These are phyloP conservation scores for Muscicapa striata DNA, from an alignment of 2,797 vertebrate genomes.

Conservation along the genomic window DNA sequence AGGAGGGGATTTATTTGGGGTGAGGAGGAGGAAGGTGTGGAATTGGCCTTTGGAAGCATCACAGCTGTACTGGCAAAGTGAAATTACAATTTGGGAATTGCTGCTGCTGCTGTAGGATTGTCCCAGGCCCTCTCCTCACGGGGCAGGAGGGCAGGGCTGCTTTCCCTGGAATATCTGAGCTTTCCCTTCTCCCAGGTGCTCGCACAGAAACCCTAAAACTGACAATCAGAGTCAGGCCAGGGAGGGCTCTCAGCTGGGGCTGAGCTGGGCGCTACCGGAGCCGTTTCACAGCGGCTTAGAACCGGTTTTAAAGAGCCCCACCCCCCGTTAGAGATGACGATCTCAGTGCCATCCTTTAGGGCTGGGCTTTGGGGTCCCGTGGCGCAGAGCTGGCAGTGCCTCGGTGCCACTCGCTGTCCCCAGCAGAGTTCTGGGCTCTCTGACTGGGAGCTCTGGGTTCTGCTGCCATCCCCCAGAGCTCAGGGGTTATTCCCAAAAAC, in stretches of 20 bases:
- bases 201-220: neutral
- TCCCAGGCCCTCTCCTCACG: neutral
- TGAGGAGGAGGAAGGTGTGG: neutral
- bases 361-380: neutral
- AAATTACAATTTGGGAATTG: neutral
- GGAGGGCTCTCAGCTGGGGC: neutral
- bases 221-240: neutral
- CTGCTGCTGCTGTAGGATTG: rapidly evolving
- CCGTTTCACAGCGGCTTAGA: neutral
- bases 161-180: neutral
- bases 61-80: neutral
- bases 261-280: rapidly evolving
- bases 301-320: neutral
- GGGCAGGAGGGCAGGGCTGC: neutral
- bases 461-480: neutral
- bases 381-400: neutral
- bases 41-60: neutral
- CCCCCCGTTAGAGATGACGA: neutral
- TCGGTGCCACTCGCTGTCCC: neutral
- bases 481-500: neutral
- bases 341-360: neutral
- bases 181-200: neutral
- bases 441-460: neutral
- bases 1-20: neutral
- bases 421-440: neutral